These are phyloP conservation scores for Enhydra lutris DNA, from an alignment of 2,113 vertebrate species.

Conservation along the genomic window DNA sequence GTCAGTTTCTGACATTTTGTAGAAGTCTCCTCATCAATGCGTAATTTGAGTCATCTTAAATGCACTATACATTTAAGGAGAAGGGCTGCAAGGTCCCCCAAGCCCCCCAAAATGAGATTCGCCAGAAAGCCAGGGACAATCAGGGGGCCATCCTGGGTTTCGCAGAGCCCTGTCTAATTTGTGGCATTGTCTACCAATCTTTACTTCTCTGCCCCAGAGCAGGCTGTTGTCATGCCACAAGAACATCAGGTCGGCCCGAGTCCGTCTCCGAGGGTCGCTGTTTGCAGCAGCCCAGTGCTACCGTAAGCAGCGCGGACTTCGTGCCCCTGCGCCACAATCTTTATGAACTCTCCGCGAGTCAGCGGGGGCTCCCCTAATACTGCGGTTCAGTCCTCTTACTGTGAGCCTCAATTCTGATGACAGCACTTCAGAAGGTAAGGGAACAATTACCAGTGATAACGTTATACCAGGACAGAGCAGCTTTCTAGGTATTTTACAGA, in stretches of 20 bases:
- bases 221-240: background rate
- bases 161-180: background rate
- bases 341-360: background rate
- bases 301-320: background rate
- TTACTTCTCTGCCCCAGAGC: background rate
- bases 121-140: background rate
- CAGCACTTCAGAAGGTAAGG: background rate
- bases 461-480: background rate
- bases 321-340: background rate
- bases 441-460: background rate
- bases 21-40: background rate
- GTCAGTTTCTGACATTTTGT: background rate
- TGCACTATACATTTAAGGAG: background rate
- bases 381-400: background rate
- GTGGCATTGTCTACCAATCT: background rate
- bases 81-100: background rate
- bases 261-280: background rate
- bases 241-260: background rate
- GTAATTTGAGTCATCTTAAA: background rate
- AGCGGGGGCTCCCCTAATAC: background rate
- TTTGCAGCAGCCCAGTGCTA: background rate
- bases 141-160: too few relatives aligned
- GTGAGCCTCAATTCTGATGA: background rate
- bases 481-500: background rate
- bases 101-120: background rate